Percentiles rank a stretch among this genome's conserved stretches.
Evolutionary conservation across 2,888 invertebrate species (phyloP).

Genomic region (Dryocosmus kuriphilus): DNA sequence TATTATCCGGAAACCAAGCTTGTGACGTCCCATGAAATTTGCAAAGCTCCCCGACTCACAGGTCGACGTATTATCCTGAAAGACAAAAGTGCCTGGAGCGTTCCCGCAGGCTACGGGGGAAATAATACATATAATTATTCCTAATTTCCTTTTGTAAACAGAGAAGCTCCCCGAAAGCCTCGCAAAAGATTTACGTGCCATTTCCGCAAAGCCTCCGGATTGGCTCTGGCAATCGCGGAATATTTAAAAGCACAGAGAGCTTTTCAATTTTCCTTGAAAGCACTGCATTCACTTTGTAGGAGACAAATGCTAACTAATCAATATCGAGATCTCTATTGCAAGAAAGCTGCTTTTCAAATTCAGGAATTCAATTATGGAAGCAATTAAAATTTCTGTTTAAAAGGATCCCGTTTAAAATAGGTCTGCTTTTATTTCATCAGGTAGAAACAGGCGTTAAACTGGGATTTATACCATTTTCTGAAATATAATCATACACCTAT

Average conservation of each 20-base stretch:
- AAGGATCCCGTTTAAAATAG: not conserved
- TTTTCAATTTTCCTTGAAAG: constrained; percentile 32
- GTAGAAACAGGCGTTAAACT: not conserved
- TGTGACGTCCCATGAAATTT: constrained; percentile 3
- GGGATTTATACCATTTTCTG: not conserved
- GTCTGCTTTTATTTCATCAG: not conserved
- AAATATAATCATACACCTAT: not conserved
- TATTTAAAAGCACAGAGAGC: constrained; percentile 39
- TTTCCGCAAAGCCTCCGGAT: constrained; percentile 21
- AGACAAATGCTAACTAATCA: constrained; percentile 26
- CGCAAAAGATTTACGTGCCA: constrained; percentile 45
- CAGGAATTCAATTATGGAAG: not conserved
- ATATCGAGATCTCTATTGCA: constrained; percentile 21
- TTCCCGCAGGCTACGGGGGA: not conserved
- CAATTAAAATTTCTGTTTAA: not conserved
- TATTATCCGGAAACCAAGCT: not conserved
- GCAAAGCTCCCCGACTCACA: constrained; percentile 28
- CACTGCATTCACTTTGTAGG: constrained; percentile 17
- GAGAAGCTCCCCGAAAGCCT: constrained; percentile 36
- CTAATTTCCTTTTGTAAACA: constrained; percentile 58
- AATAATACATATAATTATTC: constrained; percentile 61
- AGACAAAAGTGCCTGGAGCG: constrained; percentile 17
- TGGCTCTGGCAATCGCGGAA: constrained; percentile 17
- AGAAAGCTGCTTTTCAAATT: not conserved
- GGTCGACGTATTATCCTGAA: constrained; percentile 21